A percentile compares a stretch with the other conserved stretches of the same genome.
Conservation (phyloP, 2,888 invertebrate genomes). For the Phaonia tiefii region DNA sequence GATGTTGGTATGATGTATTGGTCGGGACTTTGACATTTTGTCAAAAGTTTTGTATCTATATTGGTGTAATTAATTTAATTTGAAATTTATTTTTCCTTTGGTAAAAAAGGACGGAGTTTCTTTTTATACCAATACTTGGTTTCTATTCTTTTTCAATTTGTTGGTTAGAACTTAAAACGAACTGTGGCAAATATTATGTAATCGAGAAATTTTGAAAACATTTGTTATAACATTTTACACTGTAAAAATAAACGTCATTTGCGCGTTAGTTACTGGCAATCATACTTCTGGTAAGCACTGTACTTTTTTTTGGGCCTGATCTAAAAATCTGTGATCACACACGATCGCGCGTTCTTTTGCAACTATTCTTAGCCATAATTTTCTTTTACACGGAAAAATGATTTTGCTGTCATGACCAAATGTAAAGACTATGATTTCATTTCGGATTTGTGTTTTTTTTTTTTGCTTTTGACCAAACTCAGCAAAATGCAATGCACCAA, state of each 20-base stretch:
- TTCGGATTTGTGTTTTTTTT: slow-evolving; percentile 27
- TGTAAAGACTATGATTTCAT: slow-evolving; percentile 17
- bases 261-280: background rate
- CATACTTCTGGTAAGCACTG: slow-evolving; percentile 14
- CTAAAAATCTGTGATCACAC: slow-evolving; percentile 44
- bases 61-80: slow-evolving; percentile 38
- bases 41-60: slow-evolving; percentile 41
- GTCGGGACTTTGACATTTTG: slow-evolving; percentile 77
- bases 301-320: slow-evolving; percentile 18
- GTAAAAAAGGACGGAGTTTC: slow-evolving; percentile 25
- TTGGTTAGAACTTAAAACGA: background rate
- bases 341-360: slow-evolving; percentile 51
- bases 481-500: slow-evolving; percentile 48
- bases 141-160: slow-evolving; percentile 11
- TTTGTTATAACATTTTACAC: background rate
- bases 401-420: slow-evolving; percentile 47
- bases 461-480: slow-evolving; percentile 39
- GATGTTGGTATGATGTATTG: slow-evolving; percentile 72
- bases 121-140: background rate
- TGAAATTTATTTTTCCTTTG: too few relatives aligned
- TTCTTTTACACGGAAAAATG: slow-evolving; percentile 51
- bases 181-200: slow-evolving; percentile 41
- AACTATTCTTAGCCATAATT: slow-evolving; percentile 57
- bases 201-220: slow-evolving; percentile 13
- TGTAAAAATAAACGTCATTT: slow-evolving; percentile 8